Conservation (phyloP, 2,113 vertebrate species). For the Mungos mungo region DNA sequence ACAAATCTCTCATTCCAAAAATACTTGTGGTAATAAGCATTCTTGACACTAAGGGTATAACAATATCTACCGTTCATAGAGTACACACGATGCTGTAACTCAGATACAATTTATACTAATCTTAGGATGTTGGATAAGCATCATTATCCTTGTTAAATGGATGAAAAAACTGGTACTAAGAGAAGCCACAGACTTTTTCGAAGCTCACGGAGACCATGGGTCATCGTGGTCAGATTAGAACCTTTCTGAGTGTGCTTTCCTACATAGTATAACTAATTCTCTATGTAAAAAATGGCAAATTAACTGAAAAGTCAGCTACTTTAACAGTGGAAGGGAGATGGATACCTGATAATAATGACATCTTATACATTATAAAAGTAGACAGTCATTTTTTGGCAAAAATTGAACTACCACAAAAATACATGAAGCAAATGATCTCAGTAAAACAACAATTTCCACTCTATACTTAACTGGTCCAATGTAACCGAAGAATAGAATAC, state of each 20-base stretch:
- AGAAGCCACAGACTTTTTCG: neutral
- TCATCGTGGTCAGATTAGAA: neutral
- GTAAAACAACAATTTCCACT: conserved; percentile 29
- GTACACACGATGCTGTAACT: rapidly evolving
- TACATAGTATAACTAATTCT: neutral
- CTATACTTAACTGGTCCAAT: neutral
- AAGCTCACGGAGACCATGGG: neutral
- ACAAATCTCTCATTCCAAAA: neutral
- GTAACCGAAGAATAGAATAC: neutral
- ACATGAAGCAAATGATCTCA: conserved; percentile 14
- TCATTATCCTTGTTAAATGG: neutral
- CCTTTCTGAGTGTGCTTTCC: neutral
- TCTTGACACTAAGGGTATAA: neutral
- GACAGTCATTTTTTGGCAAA: neutral
- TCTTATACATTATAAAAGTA: neutral
- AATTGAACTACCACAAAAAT: conserved; percentile 10
- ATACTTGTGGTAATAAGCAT: neutral
- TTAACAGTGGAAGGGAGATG: neutral
- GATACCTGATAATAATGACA: neutral
- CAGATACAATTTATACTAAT: neutral
- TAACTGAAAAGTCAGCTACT: neutral
- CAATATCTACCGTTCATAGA: neutral
- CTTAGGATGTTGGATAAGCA: neutral
- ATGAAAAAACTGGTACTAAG: neutral
- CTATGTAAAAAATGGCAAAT: neutral